Conservation (phyloP, 2,797 vertebrate species). For the Crenuchus spilurus region DNA sequence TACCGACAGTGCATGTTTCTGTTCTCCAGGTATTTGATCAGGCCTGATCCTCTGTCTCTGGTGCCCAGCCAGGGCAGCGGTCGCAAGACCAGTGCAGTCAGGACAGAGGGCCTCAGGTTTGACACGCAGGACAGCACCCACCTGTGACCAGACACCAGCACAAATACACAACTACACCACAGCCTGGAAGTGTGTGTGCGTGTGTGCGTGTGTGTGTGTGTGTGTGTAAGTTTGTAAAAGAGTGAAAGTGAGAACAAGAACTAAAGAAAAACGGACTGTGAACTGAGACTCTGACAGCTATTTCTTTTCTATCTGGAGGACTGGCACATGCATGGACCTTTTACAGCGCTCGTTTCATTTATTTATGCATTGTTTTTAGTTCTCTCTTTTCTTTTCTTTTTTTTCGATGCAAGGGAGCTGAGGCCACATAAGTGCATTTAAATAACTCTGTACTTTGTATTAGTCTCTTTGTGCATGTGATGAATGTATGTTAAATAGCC, state of each 20-base stretch:
- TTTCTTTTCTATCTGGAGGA: constrained; percentile 46
- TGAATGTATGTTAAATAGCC: constrained; percentile 66
- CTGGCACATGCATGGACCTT: constrained; percentile 69
- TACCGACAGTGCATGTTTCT: not conserved
- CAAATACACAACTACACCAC: constrained; percentile 23
- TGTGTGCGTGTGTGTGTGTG: constrained; percentile 5
- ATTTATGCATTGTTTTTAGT: constrained; percentile 69
- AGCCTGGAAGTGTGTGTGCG: not conserved
- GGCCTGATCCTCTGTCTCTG: constrained; percentile 82
- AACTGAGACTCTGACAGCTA: constrained; percentile 22
- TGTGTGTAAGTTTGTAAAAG: not conserved
- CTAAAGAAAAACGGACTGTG: constrained; percentile 31
- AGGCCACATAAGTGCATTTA: constrained; percentile 81
- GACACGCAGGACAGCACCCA: constrained; percentile 83
- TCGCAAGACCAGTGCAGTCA: constrained; percentile 74
- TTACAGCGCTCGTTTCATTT: constrained; percentile 63
- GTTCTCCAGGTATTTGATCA: constrained; percentile 67
- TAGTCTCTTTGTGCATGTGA: constrained; percentile 76
- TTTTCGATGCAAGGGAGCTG: constrained; percentile 60
- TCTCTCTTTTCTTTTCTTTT: constrained; percentile 57
- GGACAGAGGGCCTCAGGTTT: constrained; percentile 76
- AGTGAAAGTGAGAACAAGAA: not conserved
- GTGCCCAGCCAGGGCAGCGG: constrained; percentile 76
- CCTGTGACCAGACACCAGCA: constrained; percentile 69
- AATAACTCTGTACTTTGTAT: constrained; percentile 69